Percentiles rank a stretch among this genome's conserved stretches.
Evolutionary conservation across 2,797 vertebrate species (phyloP).

Genomic region (Acanthurus leucopareius): DNA sequence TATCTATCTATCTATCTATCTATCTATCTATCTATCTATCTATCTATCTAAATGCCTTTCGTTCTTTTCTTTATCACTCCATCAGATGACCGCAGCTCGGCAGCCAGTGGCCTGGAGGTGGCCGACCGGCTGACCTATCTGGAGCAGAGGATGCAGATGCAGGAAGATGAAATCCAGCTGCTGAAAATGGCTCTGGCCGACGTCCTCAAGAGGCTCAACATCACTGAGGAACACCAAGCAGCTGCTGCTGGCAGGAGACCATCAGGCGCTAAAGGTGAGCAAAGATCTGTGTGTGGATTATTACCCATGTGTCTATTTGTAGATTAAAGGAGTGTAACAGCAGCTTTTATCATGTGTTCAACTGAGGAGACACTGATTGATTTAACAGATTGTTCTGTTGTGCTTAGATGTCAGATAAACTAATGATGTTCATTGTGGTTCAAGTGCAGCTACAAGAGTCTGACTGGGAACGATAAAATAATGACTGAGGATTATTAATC

Average conservation of each 20-base stretch:
- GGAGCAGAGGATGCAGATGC: conserved; percentile 98
- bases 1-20: conserved; percentile 19
- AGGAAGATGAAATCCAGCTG: conserved; percentile 98
- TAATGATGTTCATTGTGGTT: neutral
- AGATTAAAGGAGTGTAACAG: neutral
- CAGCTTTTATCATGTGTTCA: too few species aligned
- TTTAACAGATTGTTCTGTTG: too few species aligned
- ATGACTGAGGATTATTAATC: too few species aligned
- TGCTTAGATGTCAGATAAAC: too few species aligned
- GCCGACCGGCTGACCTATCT: conserved; percentile 94
- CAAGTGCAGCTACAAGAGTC: neutral
- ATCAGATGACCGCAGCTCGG: conserved; percentile 93
- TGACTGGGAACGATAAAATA: neutral
- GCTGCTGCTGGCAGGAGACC: conserved; percentile 86
- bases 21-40: conserved; percentile 30
- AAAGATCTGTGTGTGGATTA: neutral
- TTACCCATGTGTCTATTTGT: rapidly evolving
- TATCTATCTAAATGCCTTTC: neutral
- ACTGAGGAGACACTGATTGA: too few species aligned
- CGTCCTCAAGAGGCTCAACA: conserved; percentile 94
- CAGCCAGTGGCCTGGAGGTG: conserved; percentile 93
- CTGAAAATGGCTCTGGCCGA: conserved; percentile 95
- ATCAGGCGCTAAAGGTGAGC: conserved; percentile 83
- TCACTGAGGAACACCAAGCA: conserved; percentile 93
- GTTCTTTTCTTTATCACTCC: neutral